Evolutionary conservation across 2,888 invertebrate genomes (phyloP), one percentile per base, ranked within the genome.

Genomic region (Eupithecia inturbata): DNA sequence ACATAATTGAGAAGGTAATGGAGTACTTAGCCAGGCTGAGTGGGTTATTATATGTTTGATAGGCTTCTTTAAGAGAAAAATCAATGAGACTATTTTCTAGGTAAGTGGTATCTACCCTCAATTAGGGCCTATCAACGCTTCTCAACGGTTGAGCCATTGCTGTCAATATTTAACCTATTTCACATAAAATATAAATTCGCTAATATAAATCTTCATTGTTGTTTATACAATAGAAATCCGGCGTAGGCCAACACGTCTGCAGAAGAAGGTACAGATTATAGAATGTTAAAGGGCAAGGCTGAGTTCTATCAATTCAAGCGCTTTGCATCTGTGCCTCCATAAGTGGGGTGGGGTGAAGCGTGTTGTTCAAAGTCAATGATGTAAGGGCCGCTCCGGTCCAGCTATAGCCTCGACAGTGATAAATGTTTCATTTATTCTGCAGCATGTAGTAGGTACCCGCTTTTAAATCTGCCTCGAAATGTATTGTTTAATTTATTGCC

Each of bases 381-480:
- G 84, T 85, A 88, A 86, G 85, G 87, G 85, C 78, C 78, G 82
- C 79, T 78, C 77, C 78, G 82, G 79, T 84, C 84, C 85, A 26
- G 22, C 39, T 22, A 26, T 83, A 86, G 89, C 78, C 85, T 82
- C 83, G 93, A 92, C 93, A 90, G 83, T 92, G 92, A 93, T 91
- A 89, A 93, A 93, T 93, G 92, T 89, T 90, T 89, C 89, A 92
- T 92, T 92, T 89, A 90, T 90, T 85, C 88, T 83, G 82, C 87
- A 86, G 84, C 86, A 85, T 87, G 84, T 85, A 86, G 82, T 83
- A 82, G 83, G 82, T 83, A 82, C 84, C 12, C 26, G 26, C 84
- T 86, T 83, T 83, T 82, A 85, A 88, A 89, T 89, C 87, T 87
- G 87, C 85, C 78, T 78, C 77, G 82, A 86, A 85, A 89, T 89